These are phyloP conservation scores for Melitaea athalia DNA, from an alignment of 2,888 invertebrate genomes.

Conservation along the genomic window DNA sequence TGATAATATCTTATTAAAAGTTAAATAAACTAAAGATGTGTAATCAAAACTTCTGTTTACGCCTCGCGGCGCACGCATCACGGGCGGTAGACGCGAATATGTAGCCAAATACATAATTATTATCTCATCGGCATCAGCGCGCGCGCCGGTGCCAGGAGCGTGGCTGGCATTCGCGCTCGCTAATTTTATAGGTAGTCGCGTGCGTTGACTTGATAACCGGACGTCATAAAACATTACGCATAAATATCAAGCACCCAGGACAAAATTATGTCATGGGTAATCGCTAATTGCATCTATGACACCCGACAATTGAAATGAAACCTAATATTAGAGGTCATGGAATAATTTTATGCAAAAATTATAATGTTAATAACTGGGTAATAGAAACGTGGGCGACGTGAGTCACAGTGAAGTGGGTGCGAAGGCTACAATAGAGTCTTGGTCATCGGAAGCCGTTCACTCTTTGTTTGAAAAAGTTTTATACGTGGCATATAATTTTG, in stretches of 20 bases:
- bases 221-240: slow-evolving; percentile 60
- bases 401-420: slow-evolving; percentile 71
- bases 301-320: slow-evolving; percentile 40
- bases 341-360: slow-evolving; percentile 63
- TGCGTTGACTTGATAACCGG: slow-evolving; percentile 72
- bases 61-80: slow-evolving; percentile 22
- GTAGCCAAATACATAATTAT: slow-evolving; percentile 40
- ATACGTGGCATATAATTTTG: slow-evolving; percentile 33
- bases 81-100: slow-evolving; percentile 21
- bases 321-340: slow-evolving; percentile 59
- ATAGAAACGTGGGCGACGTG: slow-evolving; percentile 65
- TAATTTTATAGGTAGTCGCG: slow-evolving; percentile 65
- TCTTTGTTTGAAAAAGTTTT: slow-evolving; percentile 39
- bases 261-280: slow-evolving; percentile 44
- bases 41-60: slow-evolving; percentile 20
- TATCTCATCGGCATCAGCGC: slow-evolving; percentile 41
- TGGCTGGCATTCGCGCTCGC: slow-evolving; percentile 70
- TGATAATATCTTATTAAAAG: background rate
- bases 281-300: slow-evolving; percentile 37
- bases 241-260: slow-evolving; percentile 38
- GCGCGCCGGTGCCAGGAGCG: slow-evolving; percentile 44
- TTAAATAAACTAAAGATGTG: slow-evolving; percentile 5
- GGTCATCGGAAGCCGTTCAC: slow-evolving; percentile 63
- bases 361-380: slow-evolving; percentile 61
- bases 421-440: slow-evolving; percentile 60